Percentiles rank a stretch among this genome's conserved stretches.
phyloP scores from a whole-genome alignment of 2,113 vertebrate species.

The Pygoscelis adeliae region DNA sequence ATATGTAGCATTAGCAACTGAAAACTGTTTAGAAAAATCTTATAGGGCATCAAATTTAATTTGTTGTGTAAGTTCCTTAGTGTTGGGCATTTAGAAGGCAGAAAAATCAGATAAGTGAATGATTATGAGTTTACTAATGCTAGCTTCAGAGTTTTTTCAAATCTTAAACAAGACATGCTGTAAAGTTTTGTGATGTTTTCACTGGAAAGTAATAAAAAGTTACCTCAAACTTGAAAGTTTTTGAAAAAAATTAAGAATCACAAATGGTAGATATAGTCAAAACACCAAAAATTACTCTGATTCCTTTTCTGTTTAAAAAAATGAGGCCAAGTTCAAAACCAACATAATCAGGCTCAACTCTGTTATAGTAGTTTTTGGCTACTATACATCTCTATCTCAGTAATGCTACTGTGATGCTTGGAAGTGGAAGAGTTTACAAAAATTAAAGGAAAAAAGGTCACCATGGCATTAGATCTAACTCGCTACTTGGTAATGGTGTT shows the following conservation, averaged over 20 bases:
- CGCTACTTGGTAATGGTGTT: not conserved
- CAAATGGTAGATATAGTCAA: not conserved
- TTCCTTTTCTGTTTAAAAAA: not conserved
- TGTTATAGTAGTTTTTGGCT: not conserved
- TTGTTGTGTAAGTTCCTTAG: not conserved
- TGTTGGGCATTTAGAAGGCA: not conserved
- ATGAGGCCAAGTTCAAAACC: not conserved
- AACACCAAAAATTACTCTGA: not conserved
- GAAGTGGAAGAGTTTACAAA: not conserved
- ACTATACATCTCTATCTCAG: not conserved
- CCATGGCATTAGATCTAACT: not conserved
- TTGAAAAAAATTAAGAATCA: not conserved
- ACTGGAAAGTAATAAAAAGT: not conserved
- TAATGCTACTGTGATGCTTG: not conserved
- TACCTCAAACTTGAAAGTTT: not conserved
- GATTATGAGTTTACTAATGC: not conserved
- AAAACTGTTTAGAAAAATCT: not conserved
- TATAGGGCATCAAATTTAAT: not conserved
- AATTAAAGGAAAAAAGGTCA: not conserved
- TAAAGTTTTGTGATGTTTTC: not conserved
- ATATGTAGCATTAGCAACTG: not conserved
- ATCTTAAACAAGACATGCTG: not conserved
- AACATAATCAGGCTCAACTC: not conserved
- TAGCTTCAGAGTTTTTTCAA: not conserved
- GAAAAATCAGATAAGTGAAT: not conserved